Percentiles rank a stretch among this genome's conserved stretches.
Conservation (phyloP, 2,888 invertebrate genomes). For the Pocota personata region DNA sequence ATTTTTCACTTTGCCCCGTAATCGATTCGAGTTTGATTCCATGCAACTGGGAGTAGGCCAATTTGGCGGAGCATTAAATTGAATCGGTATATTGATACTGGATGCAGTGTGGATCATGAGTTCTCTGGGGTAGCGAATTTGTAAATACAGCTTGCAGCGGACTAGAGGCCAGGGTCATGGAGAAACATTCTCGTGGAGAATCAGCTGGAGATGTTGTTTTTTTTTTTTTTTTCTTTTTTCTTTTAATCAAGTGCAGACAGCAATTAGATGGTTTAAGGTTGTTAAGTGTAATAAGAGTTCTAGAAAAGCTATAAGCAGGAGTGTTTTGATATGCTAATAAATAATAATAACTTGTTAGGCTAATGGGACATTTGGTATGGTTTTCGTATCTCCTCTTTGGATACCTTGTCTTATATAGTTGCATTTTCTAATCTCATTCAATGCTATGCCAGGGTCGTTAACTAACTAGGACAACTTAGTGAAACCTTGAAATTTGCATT, state of each 20-base stretch:
- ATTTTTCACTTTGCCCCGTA: constrained; percentile 60
- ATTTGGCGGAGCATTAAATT: constrained; percentile 60
- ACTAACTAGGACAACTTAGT: too few species aligned
- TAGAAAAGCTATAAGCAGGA: background rate
- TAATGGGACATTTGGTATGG: background rate
- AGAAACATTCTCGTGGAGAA: constrained; percentile 39
- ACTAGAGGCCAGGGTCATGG: constrained; percentile 54
- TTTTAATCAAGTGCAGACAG: constrained; percentile 16
- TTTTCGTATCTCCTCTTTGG: background rate
- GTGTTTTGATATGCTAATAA: constrained; percentile 2
- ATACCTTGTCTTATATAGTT: background rate
- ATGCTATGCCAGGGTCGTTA: too few species aligned
- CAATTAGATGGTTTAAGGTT: constrained; percentile 30
- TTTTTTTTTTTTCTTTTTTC: background rate
- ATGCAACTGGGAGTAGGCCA: constrained; percentile 47
- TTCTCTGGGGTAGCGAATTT: constrained; percentile 37
- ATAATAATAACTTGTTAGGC: background rate
- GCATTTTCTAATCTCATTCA: too few species aligned
- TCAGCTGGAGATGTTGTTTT: constrained; percentile 1
- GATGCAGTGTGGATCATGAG: background rate
- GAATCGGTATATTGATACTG: constrained; percentile 38
- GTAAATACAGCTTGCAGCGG: constrained; percentile 17
- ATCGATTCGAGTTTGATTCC: constrained; percentile 57
- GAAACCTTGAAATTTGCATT: too few species aligned
- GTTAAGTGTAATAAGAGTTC: constrained; percentile 1